These are phyloP conservation scores for Orthosia cruda DNA, from an alignment of 2,888 invertebrate genomes.

Conservation along the genomic window DNA sequence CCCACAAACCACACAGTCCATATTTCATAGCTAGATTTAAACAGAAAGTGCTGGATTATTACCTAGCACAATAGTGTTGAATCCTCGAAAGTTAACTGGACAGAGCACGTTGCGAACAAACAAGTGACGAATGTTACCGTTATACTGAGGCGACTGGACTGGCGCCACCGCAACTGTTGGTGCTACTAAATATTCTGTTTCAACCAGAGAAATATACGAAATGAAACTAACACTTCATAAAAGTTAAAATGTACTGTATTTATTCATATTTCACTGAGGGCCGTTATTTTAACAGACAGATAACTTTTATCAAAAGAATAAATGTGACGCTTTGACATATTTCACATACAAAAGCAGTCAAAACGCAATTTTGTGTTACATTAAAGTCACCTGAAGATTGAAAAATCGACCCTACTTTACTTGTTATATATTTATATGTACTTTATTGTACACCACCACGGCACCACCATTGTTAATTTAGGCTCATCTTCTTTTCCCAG, in stretches of 20 bases:
- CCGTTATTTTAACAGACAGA: too few relatives aligned
- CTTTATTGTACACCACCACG: too few relatives aligned
- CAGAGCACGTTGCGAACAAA: slow-evolving; percentile 46
- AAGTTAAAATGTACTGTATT: neutral
- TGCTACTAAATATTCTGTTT: slow-evolving; percentile 52
- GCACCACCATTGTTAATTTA: too few relatives aligned
- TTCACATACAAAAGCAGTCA: too few relatives aligned
- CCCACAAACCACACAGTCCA: slow-evolving; percentile 11
- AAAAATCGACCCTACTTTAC: too few relatives aligned
- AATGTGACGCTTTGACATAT: too few relatives aligned
- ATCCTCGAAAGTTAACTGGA: slow-evolving; percentile 46
- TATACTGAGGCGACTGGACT: slow-evolving; percentile 33
- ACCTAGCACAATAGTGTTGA: slow-evolving; percentile 33
- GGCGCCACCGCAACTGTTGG: slow-evolving; percentile 42
- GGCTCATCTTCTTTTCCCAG: too few relatives aligned
- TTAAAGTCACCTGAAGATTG: too few relatives aligned
- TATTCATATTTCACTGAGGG: too few relatives aligned
- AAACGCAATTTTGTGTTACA: too few relatives aligned
- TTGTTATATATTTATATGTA: too few relatives aligned
- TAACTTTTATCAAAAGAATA: too few relatives aligned
- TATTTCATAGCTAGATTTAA: slow-evolving; percentile 31
- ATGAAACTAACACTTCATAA: slow-evolving; percentile 14
- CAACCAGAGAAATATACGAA: slow-evolving; percentile 37
- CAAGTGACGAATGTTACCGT: slow-evolving; percentile 50
- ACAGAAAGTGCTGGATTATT: slow-evolving; percentile 40